These are phyloP conservation scores for Cottoperca gobio DNA, from an alignment of 2,797 vertebrate genomes.

Conservation along the genomic window DNA sequence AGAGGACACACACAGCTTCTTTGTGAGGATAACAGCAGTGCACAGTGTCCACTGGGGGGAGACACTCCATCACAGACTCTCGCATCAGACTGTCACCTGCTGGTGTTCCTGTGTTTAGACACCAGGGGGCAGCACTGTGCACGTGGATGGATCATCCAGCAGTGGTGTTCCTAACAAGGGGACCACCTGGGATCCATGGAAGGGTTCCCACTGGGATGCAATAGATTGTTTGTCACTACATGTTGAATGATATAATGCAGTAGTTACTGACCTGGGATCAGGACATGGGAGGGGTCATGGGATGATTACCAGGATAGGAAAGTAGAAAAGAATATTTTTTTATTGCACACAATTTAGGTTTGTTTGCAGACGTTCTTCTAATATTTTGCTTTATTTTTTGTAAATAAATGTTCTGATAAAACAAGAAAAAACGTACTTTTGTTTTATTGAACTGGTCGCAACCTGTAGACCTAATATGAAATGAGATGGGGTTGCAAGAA, in stretches of 20 bases:
- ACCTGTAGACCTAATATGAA: not conserved
- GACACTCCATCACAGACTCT: constrained; percentile 60
- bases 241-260: constrained; percentile 34
- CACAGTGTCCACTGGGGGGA: constrained; percentile 68
- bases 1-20: constrained; percentile 1
- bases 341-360: not conserved
- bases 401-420: not conserved
- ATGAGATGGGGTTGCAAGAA: not conserved
- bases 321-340: not conserved
- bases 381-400: not conserved
- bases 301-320: not conserved
- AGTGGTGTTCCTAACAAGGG: constrained; percentile 21
- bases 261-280: not conserved
- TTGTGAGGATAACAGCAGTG: not conserved
- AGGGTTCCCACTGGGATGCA: constrained; percentile 36
- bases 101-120: not conserved
- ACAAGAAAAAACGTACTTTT: not conserved
- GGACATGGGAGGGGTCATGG: not conserved
- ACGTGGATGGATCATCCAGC: rapidly evolving
- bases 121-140: constrained; percentile 60
- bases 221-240: constrained; percentile 26
- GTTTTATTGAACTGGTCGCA: not conserved
- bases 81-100: not conserved
- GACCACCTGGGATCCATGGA: constrained; percentile 45
- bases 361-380: not conserved